Conservation (phyloP, 2,797 vertebrate genomes). For the Sebastes hopkinsi region DNA sequence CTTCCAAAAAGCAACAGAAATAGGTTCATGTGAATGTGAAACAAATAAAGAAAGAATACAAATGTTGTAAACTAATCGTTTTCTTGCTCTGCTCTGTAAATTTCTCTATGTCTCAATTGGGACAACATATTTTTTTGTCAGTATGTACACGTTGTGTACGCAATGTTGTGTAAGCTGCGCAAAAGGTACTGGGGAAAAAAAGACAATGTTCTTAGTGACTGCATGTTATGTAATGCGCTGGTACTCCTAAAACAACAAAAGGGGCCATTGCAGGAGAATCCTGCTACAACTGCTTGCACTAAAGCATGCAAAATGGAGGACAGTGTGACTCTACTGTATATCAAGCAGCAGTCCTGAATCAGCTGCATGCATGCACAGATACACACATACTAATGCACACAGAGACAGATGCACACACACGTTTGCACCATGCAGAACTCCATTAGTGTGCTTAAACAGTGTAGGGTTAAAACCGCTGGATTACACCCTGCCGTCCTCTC, state of each 20-base stretch:
- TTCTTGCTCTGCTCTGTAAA: background rate
- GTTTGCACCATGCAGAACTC: background rate
- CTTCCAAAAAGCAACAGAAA: background rate
- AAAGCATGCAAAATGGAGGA: conserved; percentile 36
- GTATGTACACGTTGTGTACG: background rate
- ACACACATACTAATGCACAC: background rate
- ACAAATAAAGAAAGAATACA: background rate
- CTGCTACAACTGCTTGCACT: conserved; percentile 21
- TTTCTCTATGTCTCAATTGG: background rate
- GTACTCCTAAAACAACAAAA: conserved; percentile 42
- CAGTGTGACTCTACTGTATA: background rate
- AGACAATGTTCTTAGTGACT: conserved; percentile 24
- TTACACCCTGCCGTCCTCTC: background rate
- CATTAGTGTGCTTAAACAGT: background rate
- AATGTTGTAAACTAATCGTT: background rate
- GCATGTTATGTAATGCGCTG: conserved; percentile 48
- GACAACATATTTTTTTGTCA: background rate
- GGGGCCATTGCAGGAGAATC: conserved; percentile 26
- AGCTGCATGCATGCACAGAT: background rate
- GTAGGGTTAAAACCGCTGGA: background rate
- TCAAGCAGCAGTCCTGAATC: conserved; percentile 14
- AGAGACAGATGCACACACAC: background rate
- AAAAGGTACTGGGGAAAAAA: conserved; percentile 10
- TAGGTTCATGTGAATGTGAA: background rate
- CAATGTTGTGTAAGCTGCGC: background rate